These are phyloP conservation scores for Solenodon paradoxus DNA, from an alignment of 2,113 vertebrate genomes.

Conservation along the genomic window DNA sequence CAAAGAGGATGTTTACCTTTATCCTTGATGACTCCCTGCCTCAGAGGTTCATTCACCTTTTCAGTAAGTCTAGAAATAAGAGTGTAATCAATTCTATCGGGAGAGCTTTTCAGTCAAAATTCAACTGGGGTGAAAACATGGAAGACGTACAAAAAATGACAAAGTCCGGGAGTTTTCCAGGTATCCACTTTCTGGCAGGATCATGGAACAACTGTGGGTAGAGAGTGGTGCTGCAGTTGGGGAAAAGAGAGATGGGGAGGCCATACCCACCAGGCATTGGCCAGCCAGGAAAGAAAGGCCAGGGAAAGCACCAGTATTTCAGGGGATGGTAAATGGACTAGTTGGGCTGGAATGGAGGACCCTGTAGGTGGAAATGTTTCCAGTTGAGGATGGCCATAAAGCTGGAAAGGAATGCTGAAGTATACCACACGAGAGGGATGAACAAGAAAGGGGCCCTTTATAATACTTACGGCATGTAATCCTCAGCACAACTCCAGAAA, in stretches of 20 bases:
- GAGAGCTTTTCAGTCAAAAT: neutral
- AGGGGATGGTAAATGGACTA: neutral
- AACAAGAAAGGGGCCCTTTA: slow-evolving; percentile 3
- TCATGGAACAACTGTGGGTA: neutral
- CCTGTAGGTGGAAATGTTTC: neutral
- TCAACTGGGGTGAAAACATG: neutral
- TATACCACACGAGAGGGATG: neutral
- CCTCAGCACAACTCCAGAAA: neutral
- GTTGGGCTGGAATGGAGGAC: neutral
- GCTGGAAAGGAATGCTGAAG: neutral
- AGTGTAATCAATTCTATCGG: neutral
- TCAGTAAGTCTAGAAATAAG: neutral
- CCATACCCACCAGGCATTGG: neutral
- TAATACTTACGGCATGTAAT: neutral
- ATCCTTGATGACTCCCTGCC: neutral
- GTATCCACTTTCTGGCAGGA: neutral
- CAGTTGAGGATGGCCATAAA: neutral
- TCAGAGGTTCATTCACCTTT: neutral
- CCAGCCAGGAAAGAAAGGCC: neutral
- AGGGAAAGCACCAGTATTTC: neutral
- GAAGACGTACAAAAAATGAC: neutral
- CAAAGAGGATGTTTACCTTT: neutral
- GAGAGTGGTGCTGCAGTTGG: neutral
- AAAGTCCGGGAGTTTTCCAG: neutral
- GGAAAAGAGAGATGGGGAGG: neutral